phyloP scores from a whole-genome alignment of 2,888 invertebrate genomes.

The Tiliacea citrago region DNA sequence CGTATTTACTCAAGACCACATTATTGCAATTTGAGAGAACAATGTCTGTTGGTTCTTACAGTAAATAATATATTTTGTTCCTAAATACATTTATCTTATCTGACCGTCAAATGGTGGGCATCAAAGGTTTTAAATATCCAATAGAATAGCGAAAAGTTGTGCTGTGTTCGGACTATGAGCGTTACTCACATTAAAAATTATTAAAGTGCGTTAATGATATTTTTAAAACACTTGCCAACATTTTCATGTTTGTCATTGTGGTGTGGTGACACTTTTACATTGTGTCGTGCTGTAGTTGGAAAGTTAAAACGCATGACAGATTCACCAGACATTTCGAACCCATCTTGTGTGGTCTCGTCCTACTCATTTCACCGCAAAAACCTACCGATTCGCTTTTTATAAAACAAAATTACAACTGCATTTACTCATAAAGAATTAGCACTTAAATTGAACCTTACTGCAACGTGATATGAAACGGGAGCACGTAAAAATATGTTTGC shows the following conservation, averaged over 20 bases:
- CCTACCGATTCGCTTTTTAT: slow-evolving; percentile 82
- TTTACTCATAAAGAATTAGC: slow-evolving; percentile 43
- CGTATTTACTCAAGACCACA: no score
- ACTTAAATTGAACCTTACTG: slow-evolving; percentile 70
- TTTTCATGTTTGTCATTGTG: background rate
- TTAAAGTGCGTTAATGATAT: background rate
- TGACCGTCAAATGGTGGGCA: background rate
- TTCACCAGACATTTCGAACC: slow-evolving; percentile 65
- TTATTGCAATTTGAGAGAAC: no score
- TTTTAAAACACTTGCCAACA: background rate
- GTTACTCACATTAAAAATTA: background rate
- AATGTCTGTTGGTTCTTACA: no score
- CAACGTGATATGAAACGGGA: slow-evolving; percentile 54
- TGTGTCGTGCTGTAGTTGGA: slow-evolving; percentile 60
- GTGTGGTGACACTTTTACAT: slow-evolving; percentile 40
- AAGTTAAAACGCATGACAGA: slow-evolving; percentile 68
- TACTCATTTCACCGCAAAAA: slow-evolving; percentile 77
- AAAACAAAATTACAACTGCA: slow-evolving; percentile 70
- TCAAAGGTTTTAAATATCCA: background rate
- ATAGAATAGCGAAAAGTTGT: background rate
- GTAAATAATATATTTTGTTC: background rate
- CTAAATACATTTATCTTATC: background rate
- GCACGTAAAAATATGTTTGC: slow-evolving; percentile 43
- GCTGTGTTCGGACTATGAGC: background rate
- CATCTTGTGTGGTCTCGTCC: slow-evolving; percentile 84